These are phyloP conservation scores for Neotoma lepida DNA, from an alignment of 2,113 vertebrate genomes.

Conservation along the genomic window DNA sequence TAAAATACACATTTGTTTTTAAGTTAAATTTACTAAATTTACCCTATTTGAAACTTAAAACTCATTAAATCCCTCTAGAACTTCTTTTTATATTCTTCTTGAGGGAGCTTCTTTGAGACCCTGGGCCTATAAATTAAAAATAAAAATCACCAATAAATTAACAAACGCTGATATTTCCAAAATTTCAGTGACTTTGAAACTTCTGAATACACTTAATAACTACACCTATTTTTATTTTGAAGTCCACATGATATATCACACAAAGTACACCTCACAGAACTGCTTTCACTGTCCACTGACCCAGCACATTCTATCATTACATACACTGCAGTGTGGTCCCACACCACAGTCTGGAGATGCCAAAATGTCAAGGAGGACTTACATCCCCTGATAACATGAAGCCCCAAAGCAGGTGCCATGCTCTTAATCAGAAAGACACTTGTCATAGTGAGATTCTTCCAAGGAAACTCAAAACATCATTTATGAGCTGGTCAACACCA, in stretches of 20 bases:
- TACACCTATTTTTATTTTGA: conserved; percentile 42
- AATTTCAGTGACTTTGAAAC: not conserved
- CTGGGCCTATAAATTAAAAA: conserved; percentile 15
- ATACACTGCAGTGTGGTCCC: not conserved
- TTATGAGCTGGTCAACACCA: not conserved
- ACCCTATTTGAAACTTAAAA: conserved; percentile 31
- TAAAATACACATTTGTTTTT: not conserved
- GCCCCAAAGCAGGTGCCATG: not conserved
- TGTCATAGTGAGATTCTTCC: not conserved
- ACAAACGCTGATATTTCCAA: conserved; percentile 36
- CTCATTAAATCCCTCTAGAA: not conserved
- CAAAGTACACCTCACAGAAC: conserved; percentile 45
- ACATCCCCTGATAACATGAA: not conserved
- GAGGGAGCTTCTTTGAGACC: not conserved
- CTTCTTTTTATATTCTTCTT: not conserved
- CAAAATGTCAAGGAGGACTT: conserved; percentile 4
- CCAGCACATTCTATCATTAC: not conserved
- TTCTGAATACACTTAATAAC: conserved; percentile 30
- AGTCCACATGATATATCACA: not conserved
- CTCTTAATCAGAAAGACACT: not conserved
- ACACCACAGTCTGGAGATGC: not conserved
- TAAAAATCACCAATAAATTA: conserved; percentile 56
- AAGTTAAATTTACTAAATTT: conserved; percentile 49
- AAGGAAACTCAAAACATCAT: not conserved
- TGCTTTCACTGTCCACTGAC: not conserved